A percentile compares a stretch with the other conserved stretches of the same genome.
Evolutionary conservation across 2,888 invertebrate genomes (phyloP).

Genomic region (Diarsia brunnea): DNA sequence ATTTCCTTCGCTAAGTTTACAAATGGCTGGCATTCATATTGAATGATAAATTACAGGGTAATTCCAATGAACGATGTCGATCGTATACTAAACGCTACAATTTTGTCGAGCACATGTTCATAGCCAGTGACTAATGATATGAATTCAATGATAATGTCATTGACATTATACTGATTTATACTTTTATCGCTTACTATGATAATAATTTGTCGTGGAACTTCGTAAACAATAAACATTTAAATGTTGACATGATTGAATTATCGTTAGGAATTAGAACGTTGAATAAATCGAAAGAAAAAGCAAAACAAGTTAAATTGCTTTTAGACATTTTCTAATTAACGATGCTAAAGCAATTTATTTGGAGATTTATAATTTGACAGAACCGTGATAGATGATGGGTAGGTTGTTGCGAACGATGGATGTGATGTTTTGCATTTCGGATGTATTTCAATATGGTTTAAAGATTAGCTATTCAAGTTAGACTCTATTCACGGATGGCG

Average conservation of each 20-base stretch:
- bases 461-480: neutral
- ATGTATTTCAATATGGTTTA: neutral
- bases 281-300: conserved; percentile 6
- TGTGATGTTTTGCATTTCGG: neutral
- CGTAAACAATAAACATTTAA: conserved; percentile 41
- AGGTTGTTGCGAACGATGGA: neutral
- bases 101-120: conserved; percentile 41
- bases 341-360: conserved; percentile 6
- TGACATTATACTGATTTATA: conserved; percentile 44
- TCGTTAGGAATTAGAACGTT: conserved; percentile 5
- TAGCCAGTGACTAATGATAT: conserved; percentile 44
- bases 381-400: neutral
- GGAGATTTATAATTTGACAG: conserved; percentile 6
- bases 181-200: conserved; percentile 36
- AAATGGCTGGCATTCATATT: conserved; percentile 44
- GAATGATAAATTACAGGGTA: conserved; percentile 46
- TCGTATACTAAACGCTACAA: conserved; percentile 45
- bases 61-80: conserved; percentile 41
- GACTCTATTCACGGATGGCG: neutral
- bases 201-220: conserved; percentile 29
- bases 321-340: neutral
- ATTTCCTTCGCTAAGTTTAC: conserved; percentile 41
- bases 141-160: conserved; percentile 43
- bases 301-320: neutral
- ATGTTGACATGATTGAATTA: conserved; percentile 20